Evolutionary conservation across 2,113 vertebrate species (phyloP).

Genomic region (Emydura subglobosa): DNA sequence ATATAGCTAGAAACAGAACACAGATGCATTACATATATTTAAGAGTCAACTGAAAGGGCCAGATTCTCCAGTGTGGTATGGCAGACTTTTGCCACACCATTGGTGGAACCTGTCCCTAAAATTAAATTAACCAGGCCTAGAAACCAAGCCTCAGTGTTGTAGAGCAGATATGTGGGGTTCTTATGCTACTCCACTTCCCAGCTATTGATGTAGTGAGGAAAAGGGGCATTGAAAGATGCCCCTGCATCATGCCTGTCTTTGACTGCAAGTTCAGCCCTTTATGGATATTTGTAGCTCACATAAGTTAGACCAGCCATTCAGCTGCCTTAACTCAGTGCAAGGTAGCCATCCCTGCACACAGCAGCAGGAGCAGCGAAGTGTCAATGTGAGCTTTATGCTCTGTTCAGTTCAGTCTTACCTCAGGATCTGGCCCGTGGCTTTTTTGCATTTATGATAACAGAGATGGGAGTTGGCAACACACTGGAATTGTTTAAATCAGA

Average conservation of each 20-base stretch:
- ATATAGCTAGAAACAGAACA: background rate
- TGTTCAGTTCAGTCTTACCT: background rate
- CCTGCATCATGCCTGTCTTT: background rate
- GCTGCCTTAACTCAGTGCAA: background rate
- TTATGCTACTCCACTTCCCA: background rate
- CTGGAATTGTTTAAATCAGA: background rate
- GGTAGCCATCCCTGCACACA: fast-evolving
- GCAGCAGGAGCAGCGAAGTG: background rate
- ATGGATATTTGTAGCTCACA: background rate
- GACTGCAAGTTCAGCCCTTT: background rate
- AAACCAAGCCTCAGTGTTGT: too few species aligned
- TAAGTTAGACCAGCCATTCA: background rate
- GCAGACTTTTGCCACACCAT: too few species aligned
- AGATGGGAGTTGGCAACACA: fast-evolving
- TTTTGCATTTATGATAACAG: background rate
- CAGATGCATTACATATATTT: background rate
- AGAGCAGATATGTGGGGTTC: background rate
- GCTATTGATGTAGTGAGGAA: background rate
- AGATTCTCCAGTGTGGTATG: too few species aligned
- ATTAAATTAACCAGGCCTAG: background rate
- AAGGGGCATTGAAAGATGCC: background rate
- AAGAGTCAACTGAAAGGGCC: background rate
- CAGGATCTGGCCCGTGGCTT: background rate
- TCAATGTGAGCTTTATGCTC: fast-evolving
- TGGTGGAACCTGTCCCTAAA: background rate